Base-by-base conservation (phyloP, 2,797 vertebrate species). In the Phrynocephalus forsythii region DNA sequence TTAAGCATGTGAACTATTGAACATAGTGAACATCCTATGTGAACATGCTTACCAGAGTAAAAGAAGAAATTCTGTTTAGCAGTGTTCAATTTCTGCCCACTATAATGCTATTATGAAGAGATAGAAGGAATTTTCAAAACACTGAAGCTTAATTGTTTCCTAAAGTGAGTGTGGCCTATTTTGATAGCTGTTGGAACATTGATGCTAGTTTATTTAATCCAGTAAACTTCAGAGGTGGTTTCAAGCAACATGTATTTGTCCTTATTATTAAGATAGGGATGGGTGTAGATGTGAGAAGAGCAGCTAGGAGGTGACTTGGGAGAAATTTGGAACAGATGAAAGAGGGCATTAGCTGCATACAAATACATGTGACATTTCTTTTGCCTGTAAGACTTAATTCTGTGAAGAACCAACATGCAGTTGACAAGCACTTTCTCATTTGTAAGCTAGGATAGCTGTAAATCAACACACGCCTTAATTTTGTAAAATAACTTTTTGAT, bases 401-500 rank as follows among this genome's bases (percentile, higher is more conserved):
- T 8, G 33, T 28, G 16, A 9, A 75, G 22, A 30, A 76, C 68
- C 18, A 66, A 15, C 67, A 66, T 82, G 30, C 30, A 77, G 3
- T 77, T 30, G 18, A 44, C 80, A 82, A 26, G 75, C 56, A 66
- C 9, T 11, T 28, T 79, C 56, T 86, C 5, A 38, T 22, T 75
- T 67, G 26, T 38, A 82, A 82, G 6, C 10, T 76, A 44, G 3
- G 48, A 38, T 77, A 48, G 22, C 6, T 78, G 22, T 2, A 78
- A 44, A 44, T 28, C 10, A 50, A 56, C 52, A 33, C 50, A 87
- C 0, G 3, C 11, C 67, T 88, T 63, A 50, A 66, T 73, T 67
- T 84, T 48, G 24, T 90, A 71, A 44, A 79, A 3, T 91, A 18
- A 78, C 87, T 77, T 91, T 84, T 92, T 48, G 10, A 52, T 92